Base-by-base conservation (phyloP, 1,140 invertebrate species). In the Sitophilus oryzae region DNA sequence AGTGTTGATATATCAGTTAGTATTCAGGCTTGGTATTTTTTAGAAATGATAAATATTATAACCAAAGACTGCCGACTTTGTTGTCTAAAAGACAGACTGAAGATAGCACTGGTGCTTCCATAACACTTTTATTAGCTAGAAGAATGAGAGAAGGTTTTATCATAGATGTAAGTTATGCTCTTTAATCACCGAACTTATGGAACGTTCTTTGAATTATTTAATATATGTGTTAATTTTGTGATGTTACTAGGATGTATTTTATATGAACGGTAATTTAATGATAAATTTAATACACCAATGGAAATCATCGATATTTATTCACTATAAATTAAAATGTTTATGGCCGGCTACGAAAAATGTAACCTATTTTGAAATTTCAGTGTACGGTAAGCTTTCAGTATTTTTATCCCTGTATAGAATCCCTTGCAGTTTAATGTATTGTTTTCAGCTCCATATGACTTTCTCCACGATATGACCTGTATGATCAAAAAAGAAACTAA, bases 131-230 rank as follows among this genome's bases (percentile, higher is more conserved):
- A 40, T 67, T 92, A 25, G 87, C 86, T 23, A 85, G 87, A 65
- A 72, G 89, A 34, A 72, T 93, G 19, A 72, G 88, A 22, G 89
- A 92, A 73, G 89, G 89, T 30, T 93, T 88, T 69, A 81, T 79
- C 66, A 74, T 91, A 67, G 79, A 86, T 76, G 78, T 81, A 71
- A 68, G 79, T 66, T n/a, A n/a, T n/a, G n/a, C n/a, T n/a, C n/a
- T n/a, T n/a, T n/a, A n/a, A n/a, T n/a, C n/a, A n/a, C n/a, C n/a
- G n/a, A n/a, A n/a, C n/a, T n/a, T n/a, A n/a, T n/a, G n/a, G n/a
- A n/a, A n/a, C n/a, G n/a, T n/a, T n/a, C n/a, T n/a, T n/a, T n/a
- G n/a, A n/a, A n/a, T n/a, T n/a, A n/a, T n/a, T n/a, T n/a, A n/a
- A n/a, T n/a, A n/a, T n/a, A n/a, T n/a, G n/a, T n/a, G 18, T 25